Conservation (phyloP, 2,888 invertebrate genomes). For the Tryphoninae sp. region DNA sequence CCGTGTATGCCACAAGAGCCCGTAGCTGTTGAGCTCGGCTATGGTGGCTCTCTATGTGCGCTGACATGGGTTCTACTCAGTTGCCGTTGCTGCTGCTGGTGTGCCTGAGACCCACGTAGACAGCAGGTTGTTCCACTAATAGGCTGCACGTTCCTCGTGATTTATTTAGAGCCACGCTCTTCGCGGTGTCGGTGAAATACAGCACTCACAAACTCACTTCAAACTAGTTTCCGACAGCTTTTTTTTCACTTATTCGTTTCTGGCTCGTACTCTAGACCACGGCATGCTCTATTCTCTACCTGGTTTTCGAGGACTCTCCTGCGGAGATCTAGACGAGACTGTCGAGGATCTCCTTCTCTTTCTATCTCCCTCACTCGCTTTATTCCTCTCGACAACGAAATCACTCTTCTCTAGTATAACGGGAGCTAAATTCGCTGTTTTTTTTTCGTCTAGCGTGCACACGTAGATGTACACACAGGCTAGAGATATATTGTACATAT, state of each 20-base stretch:
- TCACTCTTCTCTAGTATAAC: conserved; percentile 22
- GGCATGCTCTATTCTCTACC: conserved; percentile 27
- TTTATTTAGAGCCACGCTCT: conserved; percentile 67
- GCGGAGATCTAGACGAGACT: conserved; percentile 37
- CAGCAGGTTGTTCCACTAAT: conserved; percentile 71
- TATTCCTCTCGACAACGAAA: conserved; percentile 43
- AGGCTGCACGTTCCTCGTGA: conserved; percentile 68
- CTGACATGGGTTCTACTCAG: conserved; percentile 1
- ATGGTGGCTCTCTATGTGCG: conserved; percentile 28
- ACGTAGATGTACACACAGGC: background rate
- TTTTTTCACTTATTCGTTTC: conserved; percentile 28
- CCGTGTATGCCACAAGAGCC: conserved; percentile 38
- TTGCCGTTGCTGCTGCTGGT: conserved; percentile 42
- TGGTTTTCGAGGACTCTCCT: conserved; percentile 17
- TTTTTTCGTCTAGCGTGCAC: background rate
- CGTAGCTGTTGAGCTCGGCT: conserved; percentile 49
- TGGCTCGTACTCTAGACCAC: conserved; percentile 32
- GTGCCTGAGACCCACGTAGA: conserved; percentile 60
- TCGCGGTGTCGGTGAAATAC: conserved; percentile 65
- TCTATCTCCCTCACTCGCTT: conserved; percentile 32
- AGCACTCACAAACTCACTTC: conserved; percentile 63
- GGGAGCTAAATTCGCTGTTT: conserved; percentile 19
- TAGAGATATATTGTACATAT: background rate
- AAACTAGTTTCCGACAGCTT: conserved; percentile 57
- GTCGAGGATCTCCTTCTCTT: conserved; percentile 12